These are phyloP conservation scores for Conistra vaccinii DNA, from an alignment of 2,888 invertebrate genomes.

Conservation along the genomic window DNA sequence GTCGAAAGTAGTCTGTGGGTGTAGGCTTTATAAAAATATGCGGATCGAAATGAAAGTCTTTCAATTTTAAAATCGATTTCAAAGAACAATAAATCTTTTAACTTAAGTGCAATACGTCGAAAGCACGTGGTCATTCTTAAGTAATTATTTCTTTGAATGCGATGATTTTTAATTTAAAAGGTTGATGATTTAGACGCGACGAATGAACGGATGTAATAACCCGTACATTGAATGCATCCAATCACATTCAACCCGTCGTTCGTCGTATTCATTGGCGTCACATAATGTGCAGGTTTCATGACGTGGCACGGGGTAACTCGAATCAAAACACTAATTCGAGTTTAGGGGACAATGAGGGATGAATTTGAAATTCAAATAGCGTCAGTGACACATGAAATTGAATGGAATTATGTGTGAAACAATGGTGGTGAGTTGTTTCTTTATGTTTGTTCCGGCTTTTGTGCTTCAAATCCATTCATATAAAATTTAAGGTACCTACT, in stretches of 20 bases:
- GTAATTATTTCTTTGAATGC: conserved; percentile 37
- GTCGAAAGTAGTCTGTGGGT: background rate
- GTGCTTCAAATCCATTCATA: conserved; percentile 56
- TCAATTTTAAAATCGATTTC: conserved; percentile 22
- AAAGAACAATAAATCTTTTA: conserved; percentile 24
- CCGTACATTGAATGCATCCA: conserved; percentile 43
- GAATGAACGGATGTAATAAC: conserved; percentile 55
- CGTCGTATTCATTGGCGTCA: conserved; percentile 36
- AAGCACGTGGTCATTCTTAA: conserved; percentile 24
- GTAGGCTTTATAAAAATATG: conserved; percentile 17
- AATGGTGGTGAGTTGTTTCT: conserved; percentile 65
- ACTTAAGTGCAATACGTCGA: background rate
- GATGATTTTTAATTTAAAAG: conserved; percentile 44
- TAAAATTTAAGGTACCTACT: conserved; percentile 44
- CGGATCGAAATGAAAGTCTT: background rate
- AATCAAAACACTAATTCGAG: conserved; percentile 71
- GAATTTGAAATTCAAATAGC: conserved; percentile 85
- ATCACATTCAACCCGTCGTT: conserved; percentile 24
- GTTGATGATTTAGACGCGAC: conserved; percentile 15
- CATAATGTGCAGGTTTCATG: conserved; percentile 52
- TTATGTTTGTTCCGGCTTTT: conserved; percentile 68
- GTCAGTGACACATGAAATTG: conserved; percentile 83
- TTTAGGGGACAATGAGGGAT: conserved; percentile 75
- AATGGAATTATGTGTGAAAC: conserved; percentile 76
- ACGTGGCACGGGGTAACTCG: conserved; percentile 56